phyloP scores from a whole-genome alignment of 2,113 vertebrate genomes.

The Tetrao urogallus region DNA sequence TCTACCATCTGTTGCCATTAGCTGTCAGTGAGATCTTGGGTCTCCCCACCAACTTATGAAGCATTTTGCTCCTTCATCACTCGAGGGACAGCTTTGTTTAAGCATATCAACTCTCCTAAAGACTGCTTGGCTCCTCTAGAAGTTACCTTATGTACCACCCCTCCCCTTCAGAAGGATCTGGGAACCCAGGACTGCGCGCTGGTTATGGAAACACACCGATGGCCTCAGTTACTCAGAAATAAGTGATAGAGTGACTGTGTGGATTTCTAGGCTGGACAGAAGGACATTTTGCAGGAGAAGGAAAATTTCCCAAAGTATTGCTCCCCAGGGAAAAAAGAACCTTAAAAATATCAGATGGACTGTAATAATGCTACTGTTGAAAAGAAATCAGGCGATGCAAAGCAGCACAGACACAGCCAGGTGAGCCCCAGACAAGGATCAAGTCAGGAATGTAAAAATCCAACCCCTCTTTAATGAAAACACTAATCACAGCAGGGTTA shows the following conservation, averaged over 20 bases:
- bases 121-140: background rate
- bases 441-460: background rate
- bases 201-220: background rate
- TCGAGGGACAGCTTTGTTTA: background rate
- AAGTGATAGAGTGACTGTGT: background rate
- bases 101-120: background rate
- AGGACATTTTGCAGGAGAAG: background rate
- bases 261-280: background rate
- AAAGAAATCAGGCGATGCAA: background rate
- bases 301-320: background rate
- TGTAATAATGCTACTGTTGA: background rate
- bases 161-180: background rate
- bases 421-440: background rate
- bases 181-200: background rate
- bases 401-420: background rate
- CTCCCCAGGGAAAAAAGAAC: background rate
- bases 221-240: background rate
- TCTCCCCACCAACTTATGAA: background rate
- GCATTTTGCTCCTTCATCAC: background rate
- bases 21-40: background rate
- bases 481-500: background rate
- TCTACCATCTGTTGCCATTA: fast-evolving
- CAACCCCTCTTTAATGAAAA: background rate
- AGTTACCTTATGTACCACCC: background rate
- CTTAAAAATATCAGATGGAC: background rate